Base-by-base conservation (phyloP, 2,797 vertebrate genomes). In the Malacoctenus gilli region DNA sequence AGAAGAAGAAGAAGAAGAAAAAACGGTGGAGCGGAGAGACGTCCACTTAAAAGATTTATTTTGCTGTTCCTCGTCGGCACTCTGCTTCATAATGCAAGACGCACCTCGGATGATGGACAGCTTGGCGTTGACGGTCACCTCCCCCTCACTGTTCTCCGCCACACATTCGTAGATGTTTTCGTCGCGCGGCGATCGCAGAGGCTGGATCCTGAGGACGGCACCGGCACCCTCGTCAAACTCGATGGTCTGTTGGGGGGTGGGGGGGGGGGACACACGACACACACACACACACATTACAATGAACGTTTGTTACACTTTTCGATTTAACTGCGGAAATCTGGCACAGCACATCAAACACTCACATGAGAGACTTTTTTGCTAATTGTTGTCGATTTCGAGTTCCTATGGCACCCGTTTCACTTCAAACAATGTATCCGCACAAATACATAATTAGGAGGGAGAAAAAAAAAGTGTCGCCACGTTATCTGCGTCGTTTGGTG, bases 71-170 rank as follows among this genome's bases (percentile, higher is more conserved):
- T 51, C 39, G 52, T 51, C 21, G 37, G 58, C 47, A 47, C 34
- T 8, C 40, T 48, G 23, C 40, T 84, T 77, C 48, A 75, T 68
- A 54, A 66, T 60, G 53, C 48, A 34, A 43, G 19, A 72, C 80
- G 87, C 90, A 98, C 97, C 97, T 96, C 96, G 89, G 80, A 99
- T 95, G 82, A 99, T 97, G 3, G 96, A 96, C 90, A 99, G 93
- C 88, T 95, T 98, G 83, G 97, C 96, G 0, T 92, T 95, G 72
- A 95, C 93, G 0, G 92, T 95, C 82, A 95, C 89, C 84, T 99
- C 96, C 34, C 93, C 95, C 0, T 92, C 93, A 0, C 82, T 89
- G 87, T 96, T 99, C 79, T 97, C 95, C 5, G 95, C 97, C 42
- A 98, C 94, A 0, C 97, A 99, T 61, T 98, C 97, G 0, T 99